Base-by-base conservation (phyloP, 2,888 invertebrate genomes). In the Aphidius colemani region DNA sequence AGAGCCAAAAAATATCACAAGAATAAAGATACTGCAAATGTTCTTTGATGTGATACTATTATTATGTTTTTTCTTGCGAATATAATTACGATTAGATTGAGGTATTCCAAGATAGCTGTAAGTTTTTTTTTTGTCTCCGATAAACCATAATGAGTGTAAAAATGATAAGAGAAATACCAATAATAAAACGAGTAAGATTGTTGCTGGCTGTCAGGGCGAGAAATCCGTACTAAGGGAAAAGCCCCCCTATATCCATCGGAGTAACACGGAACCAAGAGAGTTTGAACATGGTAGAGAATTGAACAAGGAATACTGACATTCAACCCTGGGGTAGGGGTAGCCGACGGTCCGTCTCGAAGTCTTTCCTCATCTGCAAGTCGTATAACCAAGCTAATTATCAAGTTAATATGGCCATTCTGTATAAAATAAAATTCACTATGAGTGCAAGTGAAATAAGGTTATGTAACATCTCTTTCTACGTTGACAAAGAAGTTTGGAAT, bases 361-460 rank as follows among this genome's bases (percentile, higher is more conserved):
- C 82, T 82, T 82, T 82, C 81, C 90, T 91, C 91, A 91, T 91
- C 91, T 91, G 91, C 90, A 91, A 91, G 90, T 91, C 91, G 89
- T 90, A 91, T 90, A 90, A 90, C 90, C 89, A 88, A 89, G 89
- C 91, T 91, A 91, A 91, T 91, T 91, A 91, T 90, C 91, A 91
- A 91, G 91, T 91, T 90, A 90, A 90, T 91, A 90, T 89, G 90
- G 90, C 88, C 87, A 89, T 89, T 88, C 88, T 86, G 88, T 87
- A 87, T 87, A 30, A 30, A 30, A 30, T 5, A 5, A 18, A 30
- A 30, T 30, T 30, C 5, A 30, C 30, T 5, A 30, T 30, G 30
- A 30, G 30, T 30, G 30, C 30, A 30, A 30, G 30, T 30, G 30
- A 30, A 30, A 30, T 30, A 5, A 30, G 30, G 30, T 30, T 30